Conservation (phyloP, 1,140 invertebrate genomes). For the Drepana arcuata region DNA sequence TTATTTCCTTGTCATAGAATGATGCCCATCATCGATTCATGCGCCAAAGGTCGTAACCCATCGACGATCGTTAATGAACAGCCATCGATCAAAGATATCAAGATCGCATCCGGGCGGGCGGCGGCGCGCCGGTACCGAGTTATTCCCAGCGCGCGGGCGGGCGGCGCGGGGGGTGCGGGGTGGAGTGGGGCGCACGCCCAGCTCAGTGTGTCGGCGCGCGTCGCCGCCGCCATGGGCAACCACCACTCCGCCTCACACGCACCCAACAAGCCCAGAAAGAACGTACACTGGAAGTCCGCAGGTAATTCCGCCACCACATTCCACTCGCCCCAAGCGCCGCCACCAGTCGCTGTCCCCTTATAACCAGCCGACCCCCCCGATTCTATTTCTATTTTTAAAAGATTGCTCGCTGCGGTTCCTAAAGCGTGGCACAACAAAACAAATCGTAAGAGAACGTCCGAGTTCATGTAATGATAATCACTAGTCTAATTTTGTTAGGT, state of each 20-base stretch:
- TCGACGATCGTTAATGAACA: slow-evolving; percentile 34
- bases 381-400: slow-evolving; percentile 57
- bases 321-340: slow-evolving; percentile 11
- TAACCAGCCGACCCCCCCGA: slow-evolving; percentile 24
- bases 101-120: slow-evolving; percentile 41
- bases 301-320: slow-evolving; percentile 56
- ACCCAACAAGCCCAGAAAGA: slow-evolving; percentile 74
- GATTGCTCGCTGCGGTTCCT: slow-evolving; percentile 52
- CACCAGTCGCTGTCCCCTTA: slow-evolving; percentile 1
- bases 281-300: slow-evolving; percentile 81
- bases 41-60: slow-evolving; percentile 30
- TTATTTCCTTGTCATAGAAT: too few species aligned
- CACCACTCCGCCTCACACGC: slow-evolving; percentile 57
- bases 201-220: slow-evolving; percentile 57
- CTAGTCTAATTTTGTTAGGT: slow-evolving; percentile 50
- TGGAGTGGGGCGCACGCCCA: slow-evolving; percentile 22
- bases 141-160: slow-evolving; percentile 47
- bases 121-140: slow-evolving; percentile 31
- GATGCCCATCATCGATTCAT: neutral
- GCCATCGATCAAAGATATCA: slow-evolving; percentile 40
- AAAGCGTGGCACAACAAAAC: slow-evolving; percentile 67
- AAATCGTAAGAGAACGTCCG: slow-evolving; percentile 53
- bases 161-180: slow-evolving; percentile 20
- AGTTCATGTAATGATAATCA: slow-evolving; percentile 55
- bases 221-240: slow-evolving; percentile 69